Evolutionary conservation across 2,113 vertebrate genomes (phyloP).

Genomic region (Microcebus murinus): DNA sequence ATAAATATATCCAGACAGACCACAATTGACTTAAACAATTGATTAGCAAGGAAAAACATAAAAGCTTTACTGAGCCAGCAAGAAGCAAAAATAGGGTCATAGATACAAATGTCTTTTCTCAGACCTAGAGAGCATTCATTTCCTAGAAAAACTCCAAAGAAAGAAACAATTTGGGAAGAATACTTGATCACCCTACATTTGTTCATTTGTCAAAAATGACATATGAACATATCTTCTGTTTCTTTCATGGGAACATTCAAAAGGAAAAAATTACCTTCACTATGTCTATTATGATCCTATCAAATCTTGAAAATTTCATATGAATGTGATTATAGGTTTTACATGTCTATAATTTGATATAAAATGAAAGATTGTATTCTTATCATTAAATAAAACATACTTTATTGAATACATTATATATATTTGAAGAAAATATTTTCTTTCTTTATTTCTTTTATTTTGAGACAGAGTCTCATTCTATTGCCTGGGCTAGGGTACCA

Average conservation of each 20-base stretch:
- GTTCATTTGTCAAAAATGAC: not conserved
- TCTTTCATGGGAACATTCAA: not conserved
- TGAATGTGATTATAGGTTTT: not conserved
- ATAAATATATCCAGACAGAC: not conserved
- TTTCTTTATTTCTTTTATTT: no score
- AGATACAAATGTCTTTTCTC: not conserved
- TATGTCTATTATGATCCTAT: not conserved
- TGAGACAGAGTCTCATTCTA: no score
- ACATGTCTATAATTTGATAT: constrained; percentile 28
- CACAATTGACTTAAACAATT: not conserved
- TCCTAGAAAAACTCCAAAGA: not conserved
- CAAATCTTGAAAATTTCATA: not conserved
- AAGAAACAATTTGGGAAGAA: not conserved
- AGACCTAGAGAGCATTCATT: not conserved
- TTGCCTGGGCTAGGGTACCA: no score
- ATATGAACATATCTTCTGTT: not conserved
- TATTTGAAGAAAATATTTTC: not conserved
- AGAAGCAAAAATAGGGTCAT: not conserved
- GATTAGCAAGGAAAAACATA: not conserved
- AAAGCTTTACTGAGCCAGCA: not conserved
- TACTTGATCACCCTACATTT: not conserved
- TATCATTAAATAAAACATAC: not conserved
- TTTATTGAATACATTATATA: not conserved
- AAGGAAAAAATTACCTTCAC: not conserved
- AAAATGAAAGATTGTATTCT: not conserved